A percentile compares a stretch with the other conserved stretches of the same genome.
Conservation (phyloP, 2,113 vertebrate genomes). For the Illadopsis cleaveri region DNA sequence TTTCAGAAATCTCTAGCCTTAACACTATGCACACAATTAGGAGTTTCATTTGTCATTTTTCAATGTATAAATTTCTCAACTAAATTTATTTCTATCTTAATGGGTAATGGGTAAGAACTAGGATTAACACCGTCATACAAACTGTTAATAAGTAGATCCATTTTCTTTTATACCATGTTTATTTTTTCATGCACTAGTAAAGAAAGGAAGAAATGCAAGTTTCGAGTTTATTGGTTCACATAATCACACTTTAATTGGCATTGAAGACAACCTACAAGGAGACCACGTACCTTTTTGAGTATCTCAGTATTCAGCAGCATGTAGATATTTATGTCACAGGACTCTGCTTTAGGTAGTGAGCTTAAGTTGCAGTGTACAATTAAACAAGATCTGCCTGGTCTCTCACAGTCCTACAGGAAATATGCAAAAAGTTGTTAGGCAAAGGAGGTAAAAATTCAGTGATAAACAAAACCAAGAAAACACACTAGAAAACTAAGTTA, state of each 20-base stretch:
- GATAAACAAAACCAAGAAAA: not conserved
- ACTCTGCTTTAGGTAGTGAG: conserved; percentile 87
- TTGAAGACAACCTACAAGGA: not conserved
- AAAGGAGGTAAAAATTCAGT: not conserved
- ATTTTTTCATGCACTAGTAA: not conserved
- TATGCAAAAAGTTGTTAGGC: not conserved
- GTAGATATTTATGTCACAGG: conserved; percentile 84
- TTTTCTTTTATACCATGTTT: not conserved
- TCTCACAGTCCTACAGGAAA: conserved; percentile 88
- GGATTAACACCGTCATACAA: not conserved
- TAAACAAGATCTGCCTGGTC: conserved; percentile 85
- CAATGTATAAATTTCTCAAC: not conserved
- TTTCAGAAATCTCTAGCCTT: not conserved
- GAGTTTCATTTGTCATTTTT: not conserved
- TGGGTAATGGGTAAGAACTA: not conserved
- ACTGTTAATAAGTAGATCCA: not conserved
- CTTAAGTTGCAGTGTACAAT: conserved; percentile 86
- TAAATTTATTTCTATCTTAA: conserved; percentile 1
- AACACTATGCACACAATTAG: not conserved
- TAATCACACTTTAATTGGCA: not conserved
- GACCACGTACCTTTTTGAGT: conserved; percentile 84
- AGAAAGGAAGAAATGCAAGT: not conserved
- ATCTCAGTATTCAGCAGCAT: conserved; percentile 95
- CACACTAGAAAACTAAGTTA: not conserved
- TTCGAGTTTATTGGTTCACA: not conserved